A percentile compares a stretch with the other conserved stretches of the same genome.
Conservation (phyloP, 2,113 vertebrate species). For the Platysteira castanea region DNA sequence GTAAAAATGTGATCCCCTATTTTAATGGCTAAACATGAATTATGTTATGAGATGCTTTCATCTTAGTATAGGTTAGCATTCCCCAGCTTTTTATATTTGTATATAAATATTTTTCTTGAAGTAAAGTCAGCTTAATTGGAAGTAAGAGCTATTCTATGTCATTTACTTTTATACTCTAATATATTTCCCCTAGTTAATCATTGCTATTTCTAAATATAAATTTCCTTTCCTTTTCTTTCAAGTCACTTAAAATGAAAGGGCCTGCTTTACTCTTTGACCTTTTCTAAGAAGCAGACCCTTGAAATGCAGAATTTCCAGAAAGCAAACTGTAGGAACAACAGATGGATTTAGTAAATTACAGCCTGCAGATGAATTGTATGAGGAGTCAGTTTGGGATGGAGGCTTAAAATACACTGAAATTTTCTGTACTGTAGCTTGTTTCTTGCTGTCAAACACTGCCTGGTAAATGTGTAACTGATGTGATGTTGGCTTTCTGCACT, state of each 20-base stretch:
- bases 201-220: constrained; percentile 73
- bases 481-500: not conserved
- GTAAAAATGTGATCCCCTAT: not conserved
- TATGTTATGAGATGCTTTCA: constrained; percentile 50
- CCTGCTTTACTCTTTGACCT: constrained; percentile 71
- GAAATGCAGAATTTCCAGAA: constrained; percentile 71
- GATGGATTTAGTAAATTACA: constrained; percentile 77
- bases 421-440: constrained; percentile 36
- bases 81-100: constrained; percentile 47
- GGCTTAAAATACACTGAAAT: constrained; percentile 17
- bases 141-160: constrained; percentile 62
- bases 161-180: constrained; percentile 68
- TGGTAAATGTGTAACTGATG: not conserved
- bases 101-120: constrained; percentile 68
- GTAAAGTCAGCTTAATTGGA: constrained; percentile 70
- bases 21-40: constrained; percentile 49
- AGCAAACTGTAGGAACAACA: constrained; percentile 63
- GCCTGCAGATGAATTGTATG: constrained; percentile 46
- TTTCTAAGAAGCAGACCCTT: constrained; percentile 72
- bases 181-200: constrained; percentile 73
- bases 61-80: constrained; percentile 51
- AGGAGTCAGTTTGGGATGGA: constrained; percentile 15
- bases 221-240: constrained; percentile 78
- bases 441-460: constrained; percentile 22
- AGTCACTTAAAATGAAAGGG: constrained; percentile 75